Percentiles rank a stretch among this genome's conserved stretches.
Conservation (phyloP, 2,797 vertebrate species). For the Triplophysa bombifrons region DNA sequence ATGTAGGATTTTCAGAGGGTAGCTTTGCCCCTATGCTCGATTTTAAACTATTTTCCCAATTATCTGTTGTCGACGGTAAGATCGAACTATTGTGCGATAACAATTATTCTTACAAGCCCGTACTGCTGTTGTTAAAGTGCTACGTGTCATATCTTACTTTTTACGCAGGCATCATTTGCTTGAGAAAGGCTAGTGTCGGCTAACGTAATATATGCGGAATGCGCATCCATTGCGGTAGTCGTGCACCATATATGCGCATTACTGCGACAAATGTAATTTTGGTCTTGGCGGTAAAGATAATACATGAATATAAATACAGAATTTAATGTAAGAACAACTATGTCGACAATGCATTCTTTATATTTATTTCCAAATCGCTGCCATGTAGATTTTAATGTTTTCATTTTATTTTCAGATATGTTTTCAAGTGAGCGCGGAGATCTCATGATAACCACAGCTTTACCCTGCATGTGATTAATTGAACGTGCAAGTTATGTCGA, state of each 20-base stretch:
- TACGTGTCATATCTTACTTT: conserved; percentile 1
- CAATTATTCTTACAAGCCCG: too few species aligned
- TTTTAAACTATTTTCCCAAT: neutral
- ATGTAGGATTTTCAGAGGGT: conserved; percentile 56
- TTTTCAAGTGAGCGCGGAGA: conserved; percentile 13
- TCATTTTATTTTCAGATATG: conserved; percentile 34
- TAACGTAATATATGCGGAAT: conserved; percentile 78
- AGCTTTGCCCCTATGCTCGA: conserved; percentile 48
- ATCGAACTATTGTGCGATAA: conserved; percentile 22
- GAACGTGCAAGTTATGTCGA: conserved; percentile 20
- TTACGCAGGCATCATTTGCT: conserved; percentile 24
- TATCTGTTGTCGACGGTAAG: conserved; percentile 61
- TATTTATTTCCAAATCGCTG: neutral
- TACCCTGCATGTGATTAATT: neutral
- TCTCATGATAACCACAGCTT: neutral
- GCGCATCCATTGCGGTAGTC: conserved; percentile 82
- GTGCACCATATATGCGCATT: conserved; percentile 79
- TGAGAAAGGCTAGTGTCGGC: conserved; percentile 57
- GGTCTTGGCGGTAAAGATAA: conserved; percentile 24
- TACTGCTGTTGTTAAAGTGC: conserved; percentile 9
- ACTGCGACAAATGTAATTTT: conserved; percentile 69
- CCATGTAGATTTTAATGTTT: neutral
- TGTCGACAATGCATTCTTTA: conserved; percentile 2
- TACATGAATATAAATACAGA: neutral
- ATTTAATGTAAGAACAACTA: conserved; percentile 28